A percentile compares a stretch with the other conserved stretches of the same genome.
phyloP scores from a whole-genome alignment of 2,797 vertebrate genomes.

The Coranthus polyacanthus region DNA sequence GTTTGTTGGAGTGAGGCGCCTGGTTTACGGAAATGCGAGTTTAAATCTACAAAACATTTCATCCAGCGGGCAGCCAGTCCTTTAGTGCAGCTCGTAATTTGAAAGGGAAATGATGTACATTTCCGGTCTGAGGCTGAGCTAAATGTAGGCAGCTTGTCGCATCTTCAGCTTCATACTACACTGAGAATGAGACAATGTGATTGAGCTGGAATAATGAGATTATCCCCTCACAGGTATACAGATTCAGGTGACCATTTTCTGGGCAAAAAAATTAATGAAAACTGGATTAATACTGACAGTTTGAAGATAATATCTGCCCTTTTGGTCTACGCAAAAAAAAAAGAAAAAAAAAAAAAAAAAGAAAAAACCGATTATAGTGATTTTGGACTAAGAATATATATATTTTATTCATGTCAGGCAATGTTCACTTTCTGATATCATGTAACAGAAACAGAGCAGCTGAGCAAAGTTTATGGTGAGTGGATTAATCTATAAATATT shows the following conservation, averaged over 20 bases:
- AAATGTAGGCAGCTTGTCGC: not conserved
- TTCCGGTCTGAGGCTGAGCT: constrained; percentile 34
- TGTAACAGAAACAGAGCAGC: not conserved
- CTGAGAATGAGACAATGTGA: constrained; percentile 1
- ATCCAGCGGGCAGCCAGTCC: not conserved
- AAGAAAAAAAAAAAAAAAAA: too few relatives aligned
- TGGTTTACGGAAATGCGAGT: too few relatives aligned
- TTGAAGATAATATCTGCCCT: too few relatives aligned
- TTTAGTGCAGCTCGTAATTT: not conserved
- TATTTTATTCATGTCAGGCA: too few relatives aligned
- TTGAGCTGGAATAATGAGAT: not conserved
- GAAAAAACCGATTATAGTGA: too few relatives aligned
- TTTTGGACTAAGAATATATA: too few relatives aligned
- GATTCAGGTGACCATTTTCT: not conserved
- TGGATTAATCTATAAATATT: accelerated
- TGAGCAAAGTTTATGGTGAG: not conserved
- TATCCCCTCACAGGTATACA: not conserved
- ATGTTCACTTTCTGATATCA: too few relatives aligned
- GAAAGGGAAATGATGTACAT: not conserved
- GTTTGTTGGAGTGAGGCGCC: too few relatives aligned
- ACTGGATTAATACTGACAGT: not conserved
- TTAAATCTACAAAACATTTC: not conserved
- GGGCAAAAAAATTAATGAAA: not conserved
- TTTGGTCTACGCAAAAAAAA: too few relatives aligned
- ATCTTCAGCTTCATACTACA: not conserved